Evolutionary conservation across 2,113 vertebrate genomes (phyloP).

Genomic region (Nerophis lumbriciformis): DNA sequence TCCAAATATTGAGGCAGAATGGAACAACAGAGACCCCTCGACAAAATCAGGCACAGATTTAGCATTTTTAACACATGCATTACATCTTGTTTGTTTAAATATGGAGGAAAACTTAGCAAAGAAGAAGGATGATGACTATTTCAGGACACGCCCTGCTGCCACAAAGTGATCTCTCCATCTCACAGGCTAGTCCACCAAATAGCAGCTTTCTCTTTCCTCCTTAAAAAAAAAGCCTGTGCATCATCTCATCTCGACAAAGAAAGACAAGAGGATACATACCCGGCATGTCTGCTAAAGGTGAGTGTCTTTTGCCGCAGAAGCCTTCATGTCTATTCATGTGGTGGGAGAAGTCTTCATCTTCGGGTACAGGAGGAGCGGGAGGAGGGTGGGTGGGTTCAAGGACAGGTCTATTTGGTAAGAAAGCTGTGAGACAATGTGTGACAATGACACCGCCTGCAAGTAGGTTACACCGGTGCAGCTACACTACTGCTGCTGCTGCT

Average conservation of each 20-base stretch:
- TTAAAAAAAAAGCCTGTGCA: conserved; percentile 10
- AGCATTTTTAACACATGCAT: neutral
- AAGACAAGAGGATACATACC: conserved; percentile 57
- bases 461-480: conserved; percentile 52
- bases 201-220: conserved; percentile 15
- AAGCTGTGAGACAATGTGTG: conserved; percentile 37
- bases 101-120: conserved; percentile 46
- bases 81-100: conserved; percentile 16
- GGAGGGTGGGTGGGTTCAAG: conserved; percentile 2
- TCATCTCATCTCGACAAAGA: conserved; percentile 28
- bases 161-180: conserved; percentile 50
- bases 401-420: conserved; percentile 15
- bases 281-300: conserved; percentile 73
- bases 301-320: conserved; percentile 64
- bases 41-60: no score
- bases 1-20: conserved; percentile 14
- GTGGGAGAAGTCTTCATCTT: conserved; percentile 10
- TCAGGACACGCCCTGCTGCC: conserved; percentile 67
- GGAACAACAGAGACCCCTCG: conserved; percentile 6
- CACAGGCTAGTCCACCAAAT: conserved; percentile 32
- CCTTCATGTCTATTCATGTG: conserved; percentile 44
- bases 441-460: conserved; percentile 39
- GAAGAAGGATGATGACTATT: conserved; percentile 50
- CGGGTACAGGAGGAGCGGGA: neutral
- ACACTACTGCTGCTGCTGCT: neutral